Conservation (phyloP, 23 tunicate species). For the Pegea sp. region DNA sequence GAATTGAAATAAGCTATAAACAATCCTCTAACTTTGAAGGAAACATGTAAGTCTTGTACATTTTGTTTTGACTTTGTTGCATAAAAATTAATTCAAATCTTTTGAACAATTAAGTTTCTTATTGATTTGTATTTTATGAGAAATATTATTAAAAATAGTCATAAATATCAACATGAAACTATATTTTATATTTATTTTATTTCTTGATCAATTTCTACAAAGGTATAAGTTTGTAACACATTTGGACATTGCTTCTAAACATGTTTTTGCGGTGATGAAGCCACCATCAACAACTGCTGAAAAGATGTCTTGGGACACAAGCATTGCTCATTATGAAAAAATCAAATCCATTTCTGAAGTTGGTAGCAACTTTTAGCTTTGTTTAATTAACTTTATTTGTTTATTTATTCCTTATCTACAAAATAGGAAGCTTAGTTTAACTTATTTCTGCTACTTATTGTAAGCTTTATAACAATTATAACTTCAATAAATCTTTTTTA, state of each 20-base stretch:
- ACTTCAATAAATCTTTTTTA: no score
- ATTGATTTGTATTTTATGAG: not conserved
- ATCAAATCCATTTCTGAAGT: not conserved
- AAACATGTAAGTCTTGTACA: constrained; percentile 8
- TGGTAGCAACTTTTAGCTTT: no score
- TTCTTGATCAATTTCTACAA: not conserved
- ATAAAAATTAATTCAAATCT: not conserved
- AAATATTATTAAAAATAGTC: not conserved
- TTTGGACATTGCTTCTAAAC: constrained; percentile 5
- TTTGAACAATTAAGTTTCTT: not conserved
- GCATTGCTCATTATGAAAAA: constrained; percentile 14
- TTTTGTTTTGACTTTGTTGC: not conserved
- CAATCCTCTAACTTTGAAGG: constrained; percentile 10
- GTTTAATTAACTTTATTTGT: no score
- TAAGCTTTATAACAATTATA: no score
- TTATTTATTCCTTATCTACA: no score
- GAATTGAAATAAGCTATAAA: constrained; percentile 1
- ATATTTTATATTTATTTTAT: no score
- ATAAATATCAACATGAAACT: not conserved
- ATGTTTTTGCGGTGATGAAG: constrained; percentile 12
- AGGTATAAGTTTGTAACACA: constrained; percentile 8
- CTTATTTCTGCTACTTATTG: no score
- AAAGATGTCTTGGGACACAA: constrained; percentile 19
- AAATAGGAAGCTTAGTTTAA: no score
- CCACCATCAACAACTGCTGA: constrained; percentile 11